Percentiles rank a stretch among this genome's conserved stretches.
Evolutionary conservation across 2,888 invertebrate genomes (phyloP).

Genomic region (Leptarthrus brevirostris): DNA sequence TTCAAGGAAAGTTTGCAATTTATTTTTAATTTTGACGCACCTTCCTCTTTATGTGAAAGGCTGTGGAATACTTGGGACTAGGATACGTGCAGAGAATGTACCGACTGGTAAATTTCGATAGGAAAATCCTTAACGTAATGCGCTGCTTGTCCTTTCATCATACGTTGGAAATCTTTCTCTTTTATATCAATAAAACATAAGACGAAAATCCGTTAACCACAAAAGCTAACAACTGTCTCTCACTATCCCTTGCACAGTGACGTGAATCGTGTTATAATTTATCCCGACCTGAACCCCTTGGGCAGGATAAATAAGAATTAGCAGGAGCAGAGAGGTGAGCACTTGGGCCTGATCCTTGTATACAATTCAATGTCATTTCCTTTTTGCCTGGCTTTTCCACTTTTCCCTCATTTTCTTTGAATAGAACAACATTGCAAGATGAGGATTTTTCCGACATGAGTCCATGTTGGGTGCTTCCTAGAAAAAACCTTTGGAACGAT

Average conservation of each 20-base stretch:
- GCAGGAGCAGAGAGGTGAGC: constrained; percentile 52
- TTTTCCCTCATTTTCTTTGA: constrained; percentile 42
- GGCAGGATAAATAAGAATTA: constrained; percentile 58
- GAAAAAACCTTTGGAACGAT: constrained; percentile 39
- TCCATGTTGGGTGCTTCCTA: constrained; percentile 7
- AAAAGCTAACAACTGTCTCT: constrained; percentile 13
- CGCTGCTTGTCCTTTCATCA: constrained; percentile 19
- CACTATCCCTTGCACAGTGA: constrained; percentile 47
- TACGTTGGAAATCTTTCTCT: not conserved
- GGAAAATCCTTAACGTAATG: not conserved
- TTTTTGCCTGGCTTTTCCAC: constrained; percentile 20
- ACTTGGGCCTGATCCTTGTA: constrained; percentile 38
- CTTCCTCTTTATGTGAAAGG: too few relatives aligned
- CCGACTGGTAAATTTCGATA: too few relatives aligned
- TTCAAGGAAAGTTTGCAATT: not conserved
- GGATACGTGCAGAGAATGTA: too few relatives aligned
- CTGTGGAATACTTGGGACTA: too few relatives aligned
- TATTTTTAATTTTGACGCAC: not conserved
- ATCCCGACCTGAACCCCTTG: constrained; percentile 56
- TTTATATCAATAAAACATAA: constrained; percentile 42
- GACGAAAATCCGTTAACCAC: constrained; percentile 40
- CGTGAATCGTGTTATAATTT: constrained; percentile 57
- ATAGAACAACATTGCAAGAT: constrained; percentile 23
- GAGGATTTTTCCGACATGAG: constrained; percentile 36
- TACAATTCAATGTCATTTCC: constrained; percentile 37